Evolutionary conservation across 2,888 invertebrate species (phyloP), one percentile per base, ranked within the genome.

Genomic region (Clitarchus hookeri): DNA sequence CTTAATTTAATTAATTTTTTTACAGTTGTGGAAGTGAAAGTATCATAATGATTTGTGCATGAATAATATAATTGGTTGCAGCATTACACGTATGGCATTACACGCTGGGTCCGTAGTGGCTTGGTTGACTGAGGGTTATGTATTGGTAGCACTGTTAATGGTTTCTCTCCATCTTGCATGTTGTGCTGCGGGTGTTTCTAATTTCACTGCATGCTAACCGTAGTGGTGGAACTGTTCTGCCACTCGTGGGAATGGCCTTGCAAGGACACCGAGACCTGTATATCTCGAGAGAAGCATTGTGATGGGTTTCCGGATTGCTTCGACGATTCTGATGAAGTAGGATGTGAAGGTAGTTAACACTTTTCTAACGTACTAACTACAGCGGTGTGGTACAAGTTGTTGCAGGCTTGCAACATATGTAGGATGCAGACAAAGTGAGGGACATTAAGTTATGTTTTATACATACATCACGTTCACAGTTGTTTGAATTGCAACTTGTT

Each of bases 251-350:
- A 93, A 90, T 94, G 93, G 92, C 92, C 91, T 89, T 94, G 94
- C 91, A 90, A 90, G 88, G 92, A 93, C 89, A 92, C 92, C 88
- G 92, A 91, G 89, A 91, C 90, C 88, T 93, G 93, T 91, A 92
- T 94, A 90, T 91, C 91, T 89, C 90, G 89, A 86, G 88, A 91
- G 90, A 92, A 92, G 90, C 91, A 91, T 89, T 94, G 94, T 90
- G 93, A 94, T 91, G 92, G 93, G 88, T 90, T 90, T 88, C 90
- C 90, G 87, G 93, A 94, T 90, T 95, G 94, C 90, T 90, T 91
- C 48, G 95, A 95, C 90, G 92, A 92, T 86, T 94, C 94, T 9
- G 95, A 95, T 89, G 95, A 95, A 91, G 53, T 91, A 91, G 26
- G 91, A 92, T 88, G 95, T 95, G 93, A 93, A 93, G 90, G 90